Base-by-base conservation (phyloP, 1,140 invertebrate genomes). In the Notospermus geniculatus region DNA sequence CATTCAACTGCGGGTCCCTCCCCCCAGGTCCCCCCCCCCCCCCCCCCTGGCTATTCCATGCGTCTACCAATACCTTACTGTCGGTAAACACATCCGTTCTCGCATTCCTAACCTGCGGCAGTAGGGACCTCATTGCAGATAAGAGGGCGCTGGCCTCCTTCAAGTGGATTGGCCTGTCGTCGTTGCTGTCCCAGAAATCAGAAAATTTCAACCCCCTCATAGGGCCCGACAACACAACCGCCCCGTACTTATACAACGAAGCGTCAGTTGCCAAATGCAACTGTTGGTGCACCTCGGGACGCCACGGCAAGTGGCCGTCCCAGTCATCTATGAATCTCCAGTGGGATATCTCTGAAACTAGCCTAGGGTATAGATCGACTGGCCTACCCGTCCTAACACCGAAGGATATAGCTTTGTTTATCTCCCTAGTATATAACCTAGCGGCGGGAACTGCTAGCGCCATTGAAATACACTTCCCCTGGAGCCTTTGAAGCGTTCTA, bases 401-500 rank as follows among this genome's bases (percentile, higher is more conserved):
- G 2, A 9, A 32, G 19, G 60, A 46, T 28, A 60, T 66, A 23
- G 60, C 43, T 15, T 32, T 39, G 52, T 60, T 63, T 13, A 63
- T 30, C 43, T 66, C 60, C 43, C 54, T 50, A 29, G 19, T 52
- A 45, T 46, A 66, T 17, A 63, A 46, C n/a, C 56, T 59, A 32
- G 43, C 39, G 29, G 41, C 60, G 9, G 60, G 60, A 23, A 63
- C 22, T 15, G 54, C 64, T 13, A 59, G 28, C 15, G 46, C 4
- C 30, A 66, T 54, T 5, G 64, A 66, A 56, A 66, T 57, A 45
- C 43, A 59, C 36, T 66, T 66, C 1, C 60, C 64, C n/a, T 19
- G 23, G 60, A 63, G 63, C 11, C 60, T 29, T 25, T 66, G 60
- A 15, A 66, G 52, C n/a, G 43, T 63, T 22, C 54, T 60, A 0